Base-by-base conservation (phyloP, 2,113 vertebrate genomes). In the Pao palembangensis region DNA sequence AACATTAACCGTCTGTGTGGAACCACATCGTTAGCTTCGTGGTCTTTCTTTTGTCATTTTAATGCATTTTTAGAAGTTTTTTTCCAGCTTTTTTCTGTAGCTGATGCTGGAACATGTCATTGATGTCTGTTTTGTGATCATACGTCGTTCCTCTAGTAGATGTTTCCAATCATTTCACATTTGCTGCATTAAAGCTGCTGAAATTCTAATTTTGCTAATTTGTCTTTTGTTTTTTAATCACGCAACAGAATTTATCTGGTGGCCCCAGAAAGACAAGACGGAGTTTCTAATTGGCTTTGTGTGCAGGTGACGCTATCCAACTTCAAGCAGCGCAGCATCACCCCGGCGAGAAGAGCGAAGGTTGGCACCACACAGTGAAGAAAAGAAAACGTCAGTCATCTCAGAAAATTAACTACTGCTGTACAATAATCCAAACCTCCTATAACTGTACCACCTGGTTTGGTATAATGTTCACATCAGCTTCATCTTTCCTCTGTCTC, bases 251-350 rank as follows among this genome's bases (percentile, higher is more conserved):
- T 92, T 91, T 95, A 90, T 92, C 94, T 92, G 95, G 93, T 94
- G 94, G 94, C 92, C 93, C 93, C 75, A 92, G 93, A 92, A 96
- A 94, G 93, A 93, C 91, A 81, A 94, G 92, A 90, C 91, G 92
- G 91, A 96, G 93, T 93, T 96, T 98, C 93, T 97, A 93, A 98
- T 89, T 85, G 93, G 92, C 85, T 93, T 92, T 92, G 88, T 83
- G 86, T 92, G 92, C 88, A 94, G 94, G 92, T 95, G 94, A 96
- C 91, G 89, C 91, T 92, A 85, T 90, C 90, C 83, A 92, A 92
- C 93, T 92, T 90, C 90, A 91, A 94, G 92, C 93, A 93, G 91
- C 90, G 91, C 93, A 91, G 90, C 92, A 82, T 93, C 85, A 80
- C 76, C 79, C 44, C 48, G 67, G 74, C 79, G 75, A 76, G 85